Evolutionary conservation across 2,797 vertebrate genomes (phyloP), one percentile per base, ranked within the genome.

Genomic region (Cephalopachus bancanus): DNA sequence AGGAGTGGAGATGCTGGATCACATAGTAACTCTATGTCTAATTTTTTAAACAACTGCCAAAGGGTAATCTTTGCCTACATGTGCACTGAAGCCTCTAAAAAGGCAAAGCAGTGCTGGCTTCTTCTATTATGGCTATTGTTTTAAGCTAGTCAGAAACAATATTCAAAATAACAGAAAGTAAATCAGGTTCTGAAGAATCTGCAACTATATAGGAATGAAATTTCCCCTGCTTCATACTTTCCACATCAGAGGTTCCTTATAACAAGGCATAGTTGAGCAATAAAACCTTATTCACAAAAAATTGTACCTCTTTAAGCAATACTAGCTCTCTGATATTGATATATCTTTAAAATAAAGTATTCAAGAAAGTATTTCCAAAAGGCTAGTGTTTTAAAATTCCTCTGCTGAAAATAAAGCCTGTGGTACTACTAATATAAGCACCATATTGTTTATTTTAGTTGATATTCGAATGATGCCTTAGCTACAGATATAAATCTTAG

Each of bases 401-500:
- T 76, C 33, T 22, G 94, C 78, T 60, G 67, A 97, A 97, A 97
- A 95, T 17, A 91, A 97, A 93, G 92, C 75, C 95, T 97, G 91
- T 92, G 95, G 96, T 78, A 80, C 81, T 97, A 98, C 95, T 97
- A 97, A 98, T 74, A 94, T 72, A 98, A 98, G 98, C 97, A 97
- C 86, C 93, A 94, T 5, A 78, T 80, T 97, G 94, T 97, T 98
- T 98, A 98, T 98, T 98, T 98, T 97, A 91, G 96, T 80, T 97
- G 98, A 95, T 83, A 96, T 97, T 95, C 96, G 76, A 91, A 93
- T 94, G 97, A 97, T 97, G 95, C 91, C 80, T 57, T 93, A 98
- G 97, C 95, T 96, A 98, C 98, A 98, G 98, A 97, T 98, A 99
- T 98, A 99, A 99, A 98, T 98, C 98, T 98, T 81, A 98, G 98